These are phyloP conservation scores for Pelosia muscerda DNA, from an alignment of 2,888 invertebrate genomes.

Conservation along the genomic window DNA sequence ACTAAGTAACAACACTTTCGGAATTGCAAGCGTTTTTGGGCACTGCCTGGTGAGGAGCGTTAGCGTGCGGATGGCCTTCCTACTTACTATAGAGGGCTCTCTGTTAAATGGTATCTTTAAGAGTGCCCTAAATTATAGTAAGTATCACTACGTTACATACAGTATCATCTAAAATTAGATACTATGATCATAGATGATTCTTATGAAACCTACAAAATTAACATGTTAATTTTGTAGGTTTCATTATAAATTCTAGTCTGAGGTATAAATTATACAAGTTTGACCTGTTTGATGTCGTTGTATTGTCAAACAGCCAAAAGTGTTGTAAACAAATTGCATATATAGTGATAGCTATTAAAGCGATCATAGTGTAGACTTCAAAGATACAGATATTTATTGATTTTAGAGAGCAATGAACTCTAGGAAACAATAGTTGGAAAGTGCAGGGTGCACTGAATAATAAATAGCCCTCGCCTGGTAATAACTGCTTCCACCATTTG, in stretches of 20 bases:
- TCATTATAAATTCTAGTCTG: too few species aligned
- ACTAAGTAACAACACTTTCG: too few species aligned
- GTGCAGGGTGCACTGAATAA: conserved; percentile 73
- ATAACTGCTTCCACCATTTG: conserved; percentile 63
- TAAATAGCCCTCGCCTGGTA: conserved; percentile 77
- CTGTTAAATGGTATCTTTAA: not conserved
- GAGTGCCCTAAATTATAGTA: not conserved
- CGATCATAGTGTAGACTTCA: conserved; percentile 24
- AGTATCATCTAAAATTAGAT: conserved; percentile 1
- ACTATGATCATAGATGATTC: not conserved
- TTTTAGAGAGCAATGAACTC: conserved; percentile 43
- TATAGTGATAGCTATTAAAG: conserved; percentile 21
- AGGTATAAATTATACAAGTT: not conserved
- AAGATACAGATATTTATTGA: conserved; percentile 37
- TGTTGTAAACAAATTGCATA: conserved; percentile 19
- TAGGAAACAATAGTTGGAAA: conserved; percentile 56
- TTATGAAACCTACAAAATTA: not conserved
- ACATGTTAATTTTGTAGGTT: too few species aligned
- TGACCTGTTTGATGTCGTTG: conserved; percentile 16
- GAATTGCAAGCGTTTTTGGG: too few species aligned
- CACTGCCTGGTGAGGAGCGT: too few species aligned
- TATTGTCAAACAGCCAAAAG: conserved; percentile 45
- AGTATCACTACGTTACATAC: not conserved
- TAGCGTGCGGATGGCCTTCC: too few species aligned
- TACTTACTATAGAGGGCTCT: not conserved